Conservation (phyloP, 2,888 invertebrate genomes). For the Tinea trinotella region DNA sequence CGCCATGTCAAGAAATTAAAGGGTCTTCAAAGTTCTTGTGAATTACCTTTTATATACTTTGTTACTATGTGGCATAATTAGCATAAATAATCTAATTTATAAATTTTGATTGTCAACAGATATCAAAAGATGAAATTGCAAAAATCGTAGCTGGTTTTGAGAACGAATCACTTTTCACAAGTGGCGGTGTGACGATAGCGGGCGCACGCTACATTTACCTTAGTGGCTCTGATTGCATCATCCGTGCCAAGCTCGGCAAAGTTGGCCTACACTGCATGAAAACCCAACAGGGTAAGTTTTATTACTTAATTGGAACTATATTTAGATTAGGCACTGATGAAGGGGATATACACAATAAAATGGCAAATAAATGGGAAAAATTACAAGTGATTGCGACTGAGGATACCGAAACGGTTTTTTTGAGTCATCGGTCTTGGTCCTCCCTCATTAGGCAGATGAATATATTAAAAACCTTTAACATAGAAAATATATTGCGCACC, state of each 20-base stretch:
- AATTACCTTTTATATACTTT: not conserved
- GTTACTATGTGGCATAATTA: not conserved
- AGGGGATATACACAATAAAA: no score
- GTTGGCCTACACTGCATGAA: constrained; percentile 97
- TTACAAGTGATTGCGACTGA: no score
- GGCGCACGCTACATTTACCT: constrained; percentile 95
- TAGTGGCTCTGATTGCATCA: constrained; percentile 93
- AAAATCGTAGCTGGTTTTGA: constrained; percentile 93
- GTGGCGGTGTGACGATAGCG: constrained; percentile 92
- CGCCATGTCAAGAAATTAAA: not conserved
- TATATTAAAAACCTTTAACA: no score
- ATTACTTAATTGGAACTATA: no score
- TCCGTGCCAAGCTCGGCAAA: constrained; percentile 94
- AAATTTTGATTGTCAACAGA: constrained; percentile 60
- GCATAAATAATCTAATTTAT: not conserved
- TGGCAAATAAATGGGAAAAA: no score
- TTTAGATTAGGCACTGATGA: no score
- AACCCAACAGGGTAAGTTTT: constrained; percentile 85
- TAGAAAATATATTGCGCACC: no score
- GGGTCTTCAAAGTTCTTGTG: not conserved
- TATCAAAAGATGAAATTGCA: constrained; percentile 92
- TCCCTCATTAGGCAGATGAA: no score
- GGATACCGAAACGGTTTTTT: no score
- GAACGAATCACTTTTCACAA: constrained; percentile 90
- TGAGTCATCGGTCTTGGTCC: no score